A percentile compares a stretch with the other conserved stretches of the same genome.
phyloP scores from a whole-genome alignment of 2,797 vertebrate species.

The Gobionotothen gibberifrons region DNA sequence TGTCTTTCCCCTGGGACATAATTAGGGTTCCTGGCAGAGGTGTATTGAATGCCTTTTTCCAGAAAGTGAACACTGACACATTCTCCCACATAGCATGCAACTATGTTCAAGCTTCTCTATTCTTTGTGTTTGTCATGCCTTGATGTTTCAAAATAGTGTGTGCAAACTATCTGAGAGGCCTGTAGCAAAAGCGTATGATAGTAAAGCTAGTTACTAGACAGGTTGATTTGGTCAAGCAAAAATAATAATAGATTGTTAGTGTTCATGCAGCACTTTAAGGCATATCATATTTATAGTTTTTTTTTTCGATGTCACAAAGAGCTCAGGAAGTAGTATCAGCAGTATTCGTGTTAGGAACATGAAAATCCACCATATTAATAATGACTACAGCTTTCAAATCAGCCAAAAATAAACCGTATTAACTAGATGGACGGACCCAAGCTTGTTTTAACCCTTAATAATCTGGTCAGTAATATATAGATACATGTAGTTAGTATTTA shows the following conservation, averaged over 20 bases:
- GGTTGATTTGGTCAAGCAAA: too few relatives aligned
- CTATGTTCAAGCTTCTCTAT: constrained; percentile 9
- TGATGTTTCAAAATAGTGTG: constrained; percentile 1
- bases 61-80: constrained; percentile 52
- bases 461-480: neutral
- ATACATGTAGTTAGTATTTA: neutral
- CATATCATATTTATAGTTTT: too few relatives aligned
- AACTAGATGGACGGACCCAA: too few relatives aligned
- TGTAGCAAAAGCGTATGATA: neutral
- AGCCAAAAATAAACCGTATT: too few relatives aligned
- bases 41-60: constrained; percentile 42
- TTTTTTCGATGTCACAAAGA: too few relatives aligned
- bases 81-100: constrained; percentile 16
- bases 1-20: constrained; percentile 47
- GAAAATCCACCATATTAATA: too few relatives aligned
- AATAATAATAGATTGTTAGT: too few relatives aligned
- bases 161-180: neutral
- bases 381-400: too few relatives aligned
- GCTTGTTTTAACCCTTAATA: neutral
- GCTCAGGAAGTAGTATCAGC: too few relatives aligned
- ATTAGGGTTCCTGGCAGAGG: constrained; percentile 53
- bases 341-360: too few relatives aligned
- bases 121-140: constrained; percentile 11
- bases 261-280: too few relatives aligned
- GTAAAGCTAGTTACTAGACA: neutral